Evolutionary conservation across 2,888 invertebrate genomes (phyloP), one percentile per base, ranked within the genome.

Genomic region (Reticulitermes lucifugus): DNA sequence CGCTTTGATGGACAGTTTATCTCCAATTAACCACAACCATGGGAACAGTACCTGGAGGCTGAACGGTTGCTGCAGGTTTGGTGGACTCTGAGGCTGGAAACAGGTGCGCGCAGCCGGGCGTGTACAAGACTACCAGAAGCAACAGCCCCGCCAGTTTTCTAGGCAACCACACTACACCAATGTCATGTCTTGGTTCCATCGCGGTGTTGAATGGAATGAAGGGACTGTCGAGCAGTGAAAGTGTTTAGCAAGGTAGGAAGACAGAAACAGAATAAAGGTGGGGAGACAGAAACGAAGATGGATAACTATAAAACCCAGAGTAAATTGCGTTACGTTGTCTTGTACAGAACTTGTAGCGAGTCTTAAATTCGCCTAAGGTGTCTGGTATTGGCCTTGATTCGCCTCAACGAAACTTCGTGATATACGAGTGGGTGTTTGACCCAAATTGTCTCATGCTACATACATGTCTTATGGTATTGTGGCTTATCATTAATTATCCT

Each of bases 101-200:
- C 41, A 85, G 82, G 43, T 85, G 85, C 43, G 81, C 85, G 82
- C 82, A 29, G 43, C 81, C 43, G 7, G 81, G 81, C 43, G 82
- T 59, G 60, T 51, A 41, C 21, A 79, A 46, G 29, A 81, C 60
- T n/a, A 73, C 71, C 29, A 71, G 71, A 22, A 85, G 75, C 6
- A 65, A 65, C 18, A 70, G n/a, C 3, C 65, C 60, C n/a, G 55
- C 4, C 35, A 29, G 0, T 25, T 12, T 21, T 35, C 79, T 10
- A 14, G 2, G 14, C 79, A 6, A 12, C 79, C 79, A 10, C 46
- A 25, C 18, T 35, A 35, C 59, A 29, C 35, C 35, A 29, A 14
- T 35, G 25, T 25, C 65, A 29, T n/a, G 65, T 70, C 81, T 46
- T 25, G 81, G 25, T 70, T 81, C 65, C 81, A 81, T 81, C 43